Base-by-base conservation (phyloP, 1,140 invertebrate genomes). In the Ceratoteleas bidentatus region DNA sequence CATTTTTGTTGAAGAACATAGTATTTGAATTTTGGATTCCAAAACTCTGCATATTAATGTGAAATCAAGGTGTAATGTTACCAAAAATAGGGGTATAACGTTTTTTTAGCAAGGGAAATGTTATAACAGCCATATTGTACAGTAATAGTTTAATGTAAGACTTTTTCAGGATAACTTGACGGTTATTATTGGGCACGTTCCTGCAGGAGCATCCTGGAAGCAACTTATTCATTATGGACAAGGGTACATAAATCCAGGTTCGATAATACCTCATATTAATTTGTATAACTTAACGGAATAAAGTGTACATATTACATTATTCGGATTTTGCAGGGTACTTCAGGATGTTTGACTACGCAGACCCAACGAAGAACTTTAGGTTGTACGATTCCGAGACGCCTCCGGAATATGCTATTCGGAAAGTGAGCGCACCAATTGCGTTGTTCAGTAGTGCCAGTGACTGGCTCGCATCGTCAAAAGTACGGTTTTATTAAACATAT, bases 191-290 rank as follows among this genome's bases (percentile, higher is more conserved):
- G 93, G 94, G 0, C 96, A 97, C 84, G 92, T 93, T 13, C 97
- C 97, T 0, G 94, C 96, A 6, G 96, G 96, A 11, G 94, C 96
- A 0, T 95, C 96, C 0, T 93, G 93, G 50, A 94, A 95, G 83
- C 96, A 97, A 85, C 87, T 97, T 7, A 90, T 95, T 11, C 95
- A 96, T 85, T 96, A 92, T 83, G 94, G 92, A 0, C 95, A 95
- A 84, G 90, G 92, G 7, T 89, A 92, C 1, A 85, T 92, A 11
- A 92, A 90, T 74, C 84, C 87, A 80, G 89, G 90, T 90, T 65
- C 11, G 24, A 10, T 38, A 36, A 40, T 10, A 43, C 40, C n/a
- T 0, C n/a, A 43, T 43, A 9, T 43, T 43, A 43, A 24, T 24
- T 43, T 43, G n/a, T 43, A 43, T 43, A 2, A 6, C 6, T 43